Conservation (phyloP, 2,113 vertebrate genomes). For the Irena cyanogastra region DNA sequence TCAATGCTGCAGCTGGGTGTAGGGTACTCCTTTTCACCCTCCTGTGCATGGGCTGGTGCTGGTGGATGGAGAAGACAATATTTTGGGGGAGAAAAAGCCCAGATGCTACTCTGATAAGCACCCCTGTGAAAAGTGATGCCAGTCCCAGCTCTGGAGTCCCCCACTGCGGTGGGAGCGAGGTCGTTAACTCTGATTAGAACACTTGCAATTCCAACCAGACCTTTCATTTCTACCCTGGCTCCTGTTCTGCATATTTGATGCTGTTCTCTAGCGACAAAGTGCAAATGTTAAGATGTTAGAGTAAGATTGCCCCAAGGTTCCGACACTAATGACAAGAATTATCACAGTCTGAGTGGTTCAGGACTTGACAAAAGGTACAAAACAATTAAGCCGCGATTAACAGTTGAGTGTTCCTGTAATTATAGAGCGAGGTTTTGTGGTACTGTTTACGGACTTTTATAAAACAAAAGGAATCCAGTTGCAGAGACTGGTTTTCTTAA, state of each 20-base stretch:
- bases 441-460: neutral
- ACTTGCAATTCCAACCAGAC: neutral
- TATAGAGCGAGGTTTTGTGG: neutral
- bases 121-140: neutral
- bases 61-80: neutral
- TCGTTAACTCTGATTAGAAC: neutral
- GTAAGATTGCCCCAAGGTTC: slow-evolving; percentile 33
- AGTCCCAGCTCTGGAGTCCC: neutral
- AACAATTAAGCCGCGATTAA: slow-evolving; percentile 32
- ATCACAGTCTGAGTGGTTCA: neutral
- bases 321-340: neutral
- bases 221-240: neutral
- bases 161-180: neutral
- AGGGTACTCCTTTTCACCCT: neutral
- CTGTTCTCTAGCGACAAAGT: neutral
- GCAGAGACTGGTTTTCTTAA: neutral
- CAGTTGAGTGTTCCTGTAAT: neutral
- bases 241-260: neutral
- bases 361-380: slow-evolving; percentile 33
- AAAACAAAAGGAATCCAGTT: neutral
- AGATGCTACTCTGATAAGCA: neutral
- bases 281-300: neutral
- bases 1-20: fast-evolving
- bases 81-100: neutral
- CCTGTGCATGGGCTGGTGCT: neutral